A percentile compares a stretch with the other conserved stretches of the same genome.
Conservation (phyloP, 1,140 invertebrate species). For the Holotrichia oblita region DNA sequence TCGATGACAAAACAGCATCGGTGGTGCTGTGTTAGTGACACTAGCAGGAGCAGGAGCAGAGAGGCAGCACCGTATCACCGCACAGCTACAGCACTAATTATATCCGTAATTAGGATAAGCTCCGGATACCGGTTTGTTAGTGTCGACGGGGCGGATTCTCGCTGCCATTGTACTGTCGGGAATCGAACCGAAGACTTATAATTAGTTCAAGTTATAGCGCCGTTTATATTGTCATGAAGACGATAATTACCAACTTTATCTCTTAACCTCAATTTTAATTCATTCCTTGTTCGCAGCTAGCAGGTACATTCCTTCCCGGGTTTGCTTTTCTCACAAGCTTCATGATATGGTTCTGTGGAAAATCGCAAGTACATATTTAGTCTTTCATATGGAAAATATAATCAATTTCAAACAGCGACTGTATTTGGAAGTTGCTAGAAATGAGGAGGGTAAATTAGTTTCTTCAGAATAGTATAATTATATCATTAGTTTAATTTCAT, state of each 20-base stretch:
- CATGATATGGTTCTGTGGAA: too few relatives aligned
- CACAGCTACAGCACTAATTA: slow-evolving; percentile 48
- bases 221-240: slow-evolving; percentile 51
- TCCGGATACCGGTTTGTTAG: slow-evolving; percentile 48
- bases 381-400: too few relatives aligned
- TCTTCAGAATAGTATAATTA: too few relatives aligned
- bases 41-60: slow-evolving; percentile 2
- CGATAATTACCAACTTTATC: slow-evolving; percentile 51
- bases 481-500: too few relatives aligned
- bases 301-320: background rate
- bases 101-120: slow-evolving; percentile 52
- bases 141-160: slow-evolving; percentile 24
- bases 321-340: background rate
- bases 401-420: too few relatives aligned
- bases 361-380: too few relatives aligned
- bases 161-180: slow-evolving; percentile 38
- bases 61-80: background rate
- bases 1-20: slow-evolving; percentile 40
- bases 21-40: slow-evolving; percentile 7
- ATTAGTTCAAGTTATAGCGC: slow-evolving; percentile 49
- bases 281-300: slow-evolving; percentile 37
- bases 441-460: too few relatives aligned
- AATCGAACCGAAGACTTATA: slow-evolving; percentile 48
- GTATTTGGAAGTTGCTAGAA: too few relatives aligned
- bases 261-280: slow-evolving; percentile 44